Conservation (phyloP, 2,113 vertebrate genomes). For the Indicator maculatus region DNA sequence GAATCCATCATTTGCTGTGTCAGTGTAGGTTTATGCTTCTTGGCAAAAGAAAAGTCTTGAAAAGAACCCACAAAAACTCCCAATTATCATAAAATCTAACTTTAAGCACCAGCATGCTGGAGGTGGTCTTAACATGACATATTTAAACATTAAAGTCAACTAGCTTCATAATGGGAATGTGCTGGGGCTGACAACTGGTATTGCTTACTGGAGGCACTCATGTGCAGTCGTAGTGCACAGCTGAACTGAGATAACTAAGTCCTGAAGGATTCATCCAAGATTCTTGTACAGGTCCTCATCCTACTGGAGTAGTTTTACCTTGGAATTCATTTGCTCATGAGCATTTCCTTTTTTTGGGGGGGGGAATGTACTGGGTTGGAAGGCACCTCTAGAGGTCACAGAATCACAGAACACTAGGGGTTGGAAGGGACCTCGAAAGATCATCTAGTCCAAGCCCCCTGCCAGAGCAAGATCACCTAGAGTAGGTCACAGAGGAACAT, state of each 20-base stretch:
- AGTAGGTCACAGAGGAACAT: too few relatives aligned
- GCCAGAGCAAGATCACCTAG: too few relatives aligned
- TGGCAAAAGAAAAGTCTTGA: constrained; percentile 61
- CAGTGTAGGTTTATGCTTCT: constrained; percentile 32
- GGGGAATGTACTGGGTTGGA: too few relatives aligned
- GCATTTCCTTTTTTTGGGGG: background rate
- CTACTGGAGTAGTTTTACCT: background rate
- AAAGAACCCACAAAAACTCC: background rate
- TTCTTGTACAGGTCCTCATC: background rate
- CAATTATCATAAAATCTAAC: constrained; percentile 41
- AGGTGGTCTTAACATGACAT: constrained; percentile 32
- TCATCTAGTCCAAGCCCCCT: too few relatives aligned
- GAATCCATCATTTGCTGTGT: constrained; percentile 57
- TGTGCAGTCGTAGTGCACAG: background rate
- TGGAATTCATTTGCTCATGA: background rate
- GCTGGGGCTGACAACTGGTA: background rate
- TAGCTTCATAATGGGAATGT: background rate
- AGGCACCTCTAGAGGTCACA: too few relatives aligned
- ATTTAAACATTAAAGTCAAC: background rate
- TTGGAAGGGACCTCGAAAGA: too few relatives aligned
- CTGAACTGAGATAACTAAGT: background rate
- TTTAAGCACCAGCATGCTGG: background rate
- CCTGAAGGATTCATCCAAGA: background rate
- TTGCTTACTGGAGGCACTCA: background rate
- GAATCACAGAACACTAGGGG: too few relatives aligned